Conservation (phyloP, 2,888 invertebrate species). For the Polyploca ridens region DNA sequence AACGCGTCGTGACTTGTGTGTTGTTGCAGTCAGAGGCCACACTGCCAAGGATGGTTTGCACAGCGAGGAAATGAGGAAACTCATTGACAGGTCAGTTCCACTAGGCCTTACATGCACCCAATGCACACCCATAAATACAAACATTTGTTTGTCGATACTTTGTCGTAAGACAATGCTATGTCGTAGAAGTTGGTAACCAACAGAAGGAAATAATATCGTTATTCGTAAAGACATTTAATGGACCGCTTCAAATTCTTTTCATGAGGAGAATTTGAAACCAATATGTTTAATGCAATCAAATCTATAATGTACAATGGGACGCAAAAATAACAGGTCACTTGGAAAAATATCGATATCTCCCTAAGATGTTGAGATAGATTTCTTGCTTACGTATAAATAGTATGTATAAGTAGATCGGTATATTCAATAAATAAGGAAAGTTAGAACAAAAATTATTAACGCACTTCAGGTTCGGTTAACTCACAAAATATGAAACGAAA, state of each 20-base stretch:
- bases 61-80: slow-evolving; percentile 98
- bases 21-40: slow-evolving; percentile 87
- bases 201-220: background rate
- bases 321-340: no score
- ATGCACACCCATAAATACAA: slow-evolving; percentile 17
- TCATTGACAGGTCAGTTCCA: slow-evolving; percentile 96
- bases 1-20: slow-evolving; percentile 81
- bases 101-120: slow-evolving; percentile 47
- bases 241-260: background rate
- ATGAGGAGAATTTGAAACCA: background rate
- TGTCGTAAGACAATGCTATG: background rate
- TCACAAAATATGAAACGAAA: no score
- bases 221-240: background rate
- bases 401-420: no score
- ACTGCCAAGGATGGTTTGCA: slow-evolving; percentile 95
- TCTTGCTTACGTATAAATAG: no score
- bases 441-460: no score
- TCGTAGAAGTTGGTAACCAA: background rate
- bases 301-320: no score
- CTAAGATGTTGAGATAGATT: no score
- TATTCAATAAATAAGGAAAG: no score
- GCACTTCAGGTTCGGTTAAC: no score
- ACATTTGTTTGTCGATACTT: background rate
- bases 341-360: no score
- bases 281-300: background rate